Conservation (phyloP, 2,113 vertebrate genomes). For the Phoenicopterus ruber region DNA sequence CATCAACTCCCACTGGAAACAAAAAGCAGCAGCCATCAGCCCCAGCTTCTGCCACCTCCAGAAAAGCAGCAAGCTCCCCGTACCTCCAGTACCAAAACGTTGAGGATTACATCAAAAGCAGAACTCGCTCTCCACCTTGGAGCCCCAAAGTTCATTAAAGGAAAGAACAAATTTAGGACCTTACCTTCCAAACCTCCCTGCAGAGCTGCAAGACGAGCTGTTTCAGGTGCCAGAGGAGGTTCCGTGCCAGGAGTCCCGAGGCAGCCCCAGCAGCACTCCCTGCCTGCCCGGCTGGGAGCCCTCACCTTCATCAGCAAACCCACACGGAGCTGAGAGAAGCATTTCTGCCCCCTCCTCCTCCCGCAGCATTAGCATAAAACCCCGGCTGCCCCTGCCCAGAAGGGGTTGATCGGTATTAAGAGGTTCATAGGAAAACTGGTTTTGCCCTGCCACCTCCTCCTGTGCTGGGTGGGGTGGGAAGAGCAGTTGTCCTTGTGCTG, state of each 20-base stretch:
- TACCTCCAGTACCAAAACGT: not conserved
- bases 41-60: not conserved
- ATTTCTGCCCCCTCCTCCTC: not conserved
- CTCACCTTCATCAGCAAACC: not conserved
- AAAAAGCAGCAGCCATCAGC: not conserved
- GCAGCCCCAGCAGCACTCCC: not conserved
- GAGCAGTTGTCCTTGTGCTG: not conserved
- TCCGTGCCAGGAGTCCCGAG: not conserved
- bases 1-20: slow-evolving; percentile 19
- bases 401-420: not conserved
- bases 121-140: not conserved
- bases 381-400: not conserved
- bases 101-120: not conserved
- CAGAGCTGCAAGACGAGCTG: not conserved
- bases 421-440: not conserved
- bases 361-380: not conserved
- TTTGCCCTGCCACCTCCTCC: not conserved
- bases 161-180: not conserved
- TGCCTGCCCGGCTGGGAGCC: not conserved
- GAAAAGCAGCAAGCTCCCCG: not conserved
- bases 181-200: not conserved
- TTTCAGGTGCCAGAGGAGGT: not conserved
- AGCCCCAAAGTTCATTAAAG: not conserved
- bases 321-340: not conserved
- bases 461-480: not conserved